Base-by-base conservation (phyloP, 1,140 invertebrate species). In the Atopsyche davidsoni region DNA sequence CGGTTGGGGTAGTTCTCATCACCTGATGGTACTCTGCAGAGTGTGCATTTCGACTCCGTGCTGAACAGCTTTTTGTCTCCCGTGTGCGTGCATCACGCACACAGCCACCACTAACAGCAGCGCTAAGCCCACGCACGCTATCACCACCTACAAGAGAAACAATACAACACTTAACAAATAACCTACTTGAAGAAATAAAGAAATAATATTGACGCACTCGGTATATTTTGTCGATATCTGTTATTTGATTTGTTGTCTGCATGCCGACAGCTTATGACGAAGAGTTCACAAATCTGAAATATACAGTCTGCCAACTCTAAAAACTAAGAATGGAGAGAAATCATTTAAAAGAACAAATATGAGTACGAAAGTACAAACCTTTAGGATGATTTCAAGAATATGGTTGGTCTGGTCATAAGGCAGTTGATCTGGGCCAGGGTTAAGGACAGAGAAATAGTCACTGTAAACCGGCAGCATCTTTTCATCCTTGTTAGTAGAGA, bases 41-140 rank as follows among this genome's bases (percentile, higher is more conserved):
- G 81, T 86, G 53, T 85, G 80, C 57, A 87, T 81, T 62, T 89
- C 87, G 31, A 86, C 80, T n/a, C 82, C 85, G 58, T 85, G 79
- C 28, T 81, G 79, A 55, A 79, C 79, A 21, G 79, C 77, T 45
- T 80, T 78, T 55, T 86, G 79, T 59, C 87, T 84, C 0, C 80
- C 79, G 35, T 86, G 83, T 52, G 81, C 78, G 64, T 87, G 84
- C 22, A 87, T 63, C 23, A 87, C 65, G 65, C 85, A 88, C 10
- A 89, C 66, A 0, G 78, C 75, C 6, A 82, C 65, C 13, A 87
- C 67, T 2, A 86, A 64, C 32, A 87, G 62, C 10, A 89, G 62
- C 4, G 83, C 72, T 11, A 87, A 67, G 1, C 82, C 69, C 16
- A 85, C 75, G 11, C 85, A 64, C n/a, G 76, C 81, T 40, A 82